These are phyloP conservation scores for Furcula furcula DNA, from an alignment of 2,888 invertebrate genomes.

Conservation along the genomic window DNA sequence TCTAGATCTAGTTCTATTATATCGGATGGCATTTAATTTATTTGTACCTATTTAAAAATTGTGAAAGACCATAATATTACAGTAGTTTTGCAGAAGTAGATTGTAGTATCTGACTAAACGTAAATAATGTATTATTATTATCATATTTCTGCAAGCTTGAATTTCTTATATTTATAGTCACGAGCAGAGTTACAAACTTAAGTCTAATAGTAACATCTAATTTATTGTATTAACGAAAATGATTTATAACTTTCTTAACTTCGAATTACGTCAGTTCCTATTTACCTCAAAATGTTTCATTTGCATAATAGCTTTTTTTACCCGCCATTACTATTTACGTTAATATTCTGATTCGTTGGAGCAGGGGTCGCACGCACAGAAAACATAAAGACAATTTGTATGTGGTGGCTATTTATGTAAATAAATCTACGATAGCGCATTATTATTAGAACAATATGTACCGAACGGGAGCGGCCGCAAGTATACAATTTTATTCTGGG, in stretches of 20 bases:
- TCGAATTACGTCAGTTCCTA: slow-evolving; percentile 74
- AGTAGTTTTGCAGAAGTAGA: too few species aligned
- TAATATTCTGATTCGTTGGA: slow-evolving; percentile 77
- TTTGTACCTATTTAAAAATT: too few species aligned
- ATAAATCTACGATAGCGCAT: slow-evolving; percentile 73
- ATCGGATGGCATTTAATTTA: too few species aligned
- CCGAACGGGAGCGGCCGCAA: slow-evolving; percentile 62
- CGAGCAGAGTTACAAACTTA: slow-evolving; percentile 37
- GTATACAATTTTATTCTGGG: slow-evolving; percentile 65
- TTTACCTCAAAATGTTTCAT: slow-evolving; percentile 80
- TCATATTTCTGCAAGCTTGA: not conserved
- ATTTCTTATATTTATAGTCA: slow-evolving; percentile 39
- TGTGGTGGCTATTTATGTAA: slow-evolving; percentile 78
- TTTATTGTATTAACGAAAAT: slow-evolving; percentile 60
- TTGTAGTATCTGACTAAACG: too few species aligned
- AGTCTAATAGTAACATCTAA: slow-evolving; percentile 54
- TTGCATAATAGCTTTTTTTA: slow-evolving; percentile 82
- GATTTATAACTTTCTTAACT: slow-evolving; percentile 72
- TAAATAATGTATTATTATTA: too few species aligned
- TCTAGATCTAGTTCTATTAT: too few species aligned
- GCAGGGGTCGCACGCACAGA: slow-evolving; percentile 77
- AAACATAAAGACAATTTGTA: slow-evolving; percentile 79
- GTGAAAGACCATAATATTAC: too few species aligned
- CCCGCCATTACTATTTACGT: slow-evolving; percentile 76
- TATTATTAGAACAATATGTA: slow-evolving; percentile 70